Evolutionary conservation across 2,888 invertebrate genomes (phyloP), one percentile per base, ranked within the genome.

Genomic region (Ochropleura leucogaster): DNA sequence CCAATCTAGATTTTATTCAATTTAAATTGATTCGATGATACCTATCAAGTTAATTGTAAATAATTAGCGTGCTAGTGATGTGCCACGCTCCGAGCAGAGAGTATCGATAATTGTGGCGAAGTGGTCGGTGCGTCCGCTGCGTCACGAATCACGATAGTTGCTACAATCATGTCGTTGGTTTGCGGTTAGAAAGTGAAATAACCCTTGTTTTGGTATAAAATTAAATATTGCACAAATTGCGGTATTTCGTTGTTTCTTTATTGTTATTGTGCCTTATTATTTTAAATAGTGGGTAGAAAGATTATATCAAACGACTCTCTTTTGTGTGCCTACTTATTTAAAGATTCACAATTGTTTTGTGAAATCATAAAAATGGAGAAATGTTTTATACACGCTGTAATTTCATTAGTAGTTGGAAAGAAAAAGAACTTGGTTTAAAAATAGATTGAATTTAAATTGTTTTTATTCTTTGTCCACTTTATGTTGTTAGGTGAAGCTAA

Each of bases 181-280:
- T 92, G 93, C 90, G 94, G 94, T 93, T 94, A 92, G 94, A 94
- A 94, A 94, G 92, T 91, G 78, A 90, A 91, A 89, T 92, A 90
- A 89, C 90, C 91, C 90, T 89, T 88, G 88, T 86, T 90, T 87
- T 85, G 80, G 85, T 89, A 84, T 87, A 82, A 89, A 92, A 92
- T 92, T 91, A 89, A 87, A 85, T 89, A 88, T 93, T 93, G 91
- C 92, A 91, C 88, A 91, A 92, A 91, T 87, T 88, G 85, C 82
- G 80, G 83, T 80, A 87, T 87, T 88, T 83, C 82, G 76, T 81
- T 78, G 82, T 83, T 72, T 87, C 78, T 77, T 75, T 75, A 82
- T 82, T 76, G 76, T 74, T 63, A 79, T 83, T 80, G 66, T 64
- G 65, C 51, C 74, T 73, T 72, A 74, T 83, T 85, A 82, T 69